Conservation (phyloP, 2,888 invertebrate genomes). For the Phyllotreta cruciferae region DNA sequence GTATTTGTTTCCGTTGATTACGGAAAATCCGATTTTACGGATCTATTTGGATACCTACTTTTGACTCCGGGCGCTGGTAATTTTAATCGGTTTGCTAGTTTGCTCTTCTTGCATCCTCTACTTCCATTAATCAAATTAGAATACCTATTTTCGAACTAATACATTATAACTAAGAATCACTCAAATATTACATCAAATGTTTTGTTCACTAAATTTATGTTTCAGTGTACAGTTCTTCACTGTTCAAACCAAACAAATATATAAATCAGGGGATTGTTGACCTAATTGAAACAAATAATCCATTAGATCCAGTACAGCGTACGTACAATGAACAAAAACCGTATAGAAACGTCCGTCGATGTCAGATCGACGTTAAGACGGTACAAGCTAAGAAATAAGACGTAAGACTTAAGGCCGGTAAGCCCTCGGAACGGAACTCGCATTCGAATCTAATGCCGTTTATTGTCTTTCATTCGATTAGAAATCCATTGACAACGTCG, state of each 20-base stretch:
- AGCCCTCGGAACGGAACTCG: slow-evolving; percentile 1
- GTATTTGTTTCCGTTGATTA: slow-evolving; percentile 14
- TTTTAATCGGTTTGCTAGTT: not conserved
- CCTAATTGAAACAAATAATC: slow-evolving; percentile 15
- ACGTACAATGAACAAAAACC: not conserved
- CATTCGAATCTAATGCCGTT: slow-evolving; percentile 21
- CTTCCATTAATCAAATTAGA: too few relatives aligned
- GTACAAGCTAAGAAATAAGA: slow-evolving; percentile 13
- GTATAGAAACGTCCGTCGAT: slow-evolving; percentile 8
- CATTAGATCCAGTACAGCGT: not conserved
- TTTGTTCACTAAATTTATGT: too few relatives aligned
- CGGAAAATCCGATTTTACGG: slow-evolving; percentile 12
- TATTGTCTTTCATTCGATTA: slow-evolving; percentile 27
- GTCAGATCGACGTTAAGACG: slow-evolving; percentile 8
- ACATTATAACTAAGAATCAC: too few relatives aligned
- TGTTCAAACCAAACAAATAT: too few relatives aligned
- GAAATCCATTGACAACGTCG: slow-evolving; percentile 23
- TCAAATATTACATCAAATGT: too few relatives aligned
- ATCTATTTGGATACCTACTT: not conserved
- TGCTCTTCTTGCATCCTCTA: not conserved
- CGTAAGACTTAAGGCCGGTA: slow-evolving; percentile 7
- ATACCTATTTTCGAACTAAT: too few relatives aligned
- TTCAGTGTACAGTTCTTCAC: too few relatives aligned
- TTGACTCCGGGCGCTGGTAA: not conserved
- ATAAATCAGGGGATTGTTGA: slow-evolving; percentile 6